phyloP scores from a whole-genome alignment of 2,888 invertebrate species.

The Empis stercorea region DNA sequence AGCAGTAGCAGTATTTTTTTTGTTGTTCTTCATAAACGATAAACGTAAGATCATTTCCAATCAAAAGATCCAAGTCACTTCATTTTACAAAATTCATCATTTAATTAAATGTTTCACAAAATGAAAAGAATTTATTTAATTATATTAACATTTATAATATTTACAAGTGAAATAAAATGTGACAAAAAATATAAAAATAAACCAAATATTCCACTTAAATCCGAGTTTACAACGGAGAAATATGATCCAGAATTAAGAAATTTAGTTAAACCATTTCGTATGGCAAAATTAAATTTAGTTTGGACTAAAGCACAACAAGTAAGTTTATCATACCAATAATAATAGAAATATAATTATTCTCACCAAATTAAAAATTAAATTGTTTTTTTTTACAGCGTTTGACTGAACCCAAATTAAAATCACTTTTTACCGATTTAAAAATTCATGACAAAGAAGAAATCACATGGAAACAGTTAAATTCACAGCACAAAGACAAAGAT shows the following conservation, averaged over 20 bases:
- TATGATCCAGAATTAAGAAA: slow-evolving; percentile 49
- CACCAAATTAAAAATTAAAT: too few species aligned
- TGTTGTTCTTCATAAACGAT: too few species aligned
- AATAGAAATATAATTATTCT: neutral
- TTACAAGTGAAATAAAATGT: neutral
- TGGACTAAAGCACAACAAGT: slow-evolving; percentile 87
- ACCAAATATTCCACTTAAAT: slow-evolving; percentile 36
- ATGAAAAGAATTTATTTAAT: neutral
- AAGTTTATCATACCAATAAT: slow-evolving; percentile 35
- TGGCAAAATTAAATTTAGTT: slow-evolving; percentile 78
- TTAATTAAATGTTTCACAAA: too few species aligned
- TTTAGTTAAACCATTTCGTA: slow-evolving; percentile 73
- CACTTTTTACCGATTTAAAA: slow-evolving; percentile 76
- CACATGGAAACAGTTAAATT: slow-evolving; percentile 64
- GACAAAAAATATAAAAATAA: slow-evolving; percentile 41
- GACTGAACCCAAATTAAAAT: slow-evolving; percentile 71
- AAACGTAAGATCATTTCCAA: too few species aligned
- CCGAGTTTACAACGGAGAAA: slow-evolving; percentile 24
- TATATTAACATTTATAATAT: neutral
- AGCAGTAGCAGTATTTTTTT: too few species aligned
- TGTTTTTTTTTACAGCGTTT: slow-evolving; percentile 54
- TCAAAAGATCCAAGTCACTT: too few species aligned
- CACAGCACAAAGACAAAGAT: slow-evolving; percentile 76
- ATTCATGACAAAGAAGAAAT: slow-evolving; percentile 89
- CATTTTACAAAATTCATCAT: too few species aligned